Evolutionary conservation across 2,113 vertebrate species (phyloP), one percentile per base, ranked within the genome.

Genomic region (Eptesicus fuscus): DNA sequence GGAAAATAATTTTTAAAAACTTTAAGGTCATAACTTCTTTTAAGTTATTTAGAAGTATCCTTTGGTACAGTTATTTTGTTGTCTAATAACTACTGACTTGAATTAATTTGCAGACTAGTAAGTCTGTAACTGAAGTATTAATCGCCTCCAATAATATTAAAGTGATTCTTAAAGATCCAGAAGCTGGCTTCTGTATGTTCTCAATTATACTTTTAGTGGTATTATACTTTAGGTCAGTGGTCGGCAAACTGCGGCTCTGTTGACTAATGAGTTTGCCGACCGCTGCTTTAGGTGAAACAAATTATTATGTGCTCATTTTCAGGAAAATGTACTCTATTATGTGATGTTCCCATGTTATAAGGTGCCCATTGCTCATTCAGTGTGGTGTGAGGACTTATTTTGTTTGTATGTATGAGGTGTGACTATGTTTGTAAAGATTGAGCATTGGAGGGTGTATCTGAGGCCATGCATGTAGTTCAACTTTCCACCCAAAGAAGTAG

Each of bases 131-230:
- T 1, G 78, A 89, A 96, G 28, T 95, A 76, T 92, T 96, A 92
- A 90, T 86, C 40, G 49, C 13, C 35, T 89, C 30, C 35, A 42
- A 44, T 93, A 77, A 63, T 92, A 56, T 76, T 95, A 93, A 96
- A 95, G 51, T 82, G 88, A 86, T 74, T 76, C 83, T 79, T 95
- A 95, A 95, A 91, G 30, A 83, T 78, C 56, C 92, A 96, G 96
- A 96, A 97, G 93, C 93, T 94, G 95, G 95, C 87, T 97, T 96
- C 92, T 96, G 90, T 32, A 76, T 88, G 89, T n/a, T 20, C 22
- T 92, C 49, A 73, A 0, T 91, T 80, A 86, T 30, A 37, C 42
- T 95, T 97, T 95, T 71, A 89, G 77, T 37, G 14, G 28, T 82
- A 83, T 11, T 88, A 10, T 87, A 83, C 83, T 91, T 88, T 53